Percentiles rank a stretch among this genome's conserved stretches.
These are phyloP conservation scores for Lycia hirtaria DNA, from an alignment of 2,888 invertebrate genomes.

Conservation along the genomic window DNA sequence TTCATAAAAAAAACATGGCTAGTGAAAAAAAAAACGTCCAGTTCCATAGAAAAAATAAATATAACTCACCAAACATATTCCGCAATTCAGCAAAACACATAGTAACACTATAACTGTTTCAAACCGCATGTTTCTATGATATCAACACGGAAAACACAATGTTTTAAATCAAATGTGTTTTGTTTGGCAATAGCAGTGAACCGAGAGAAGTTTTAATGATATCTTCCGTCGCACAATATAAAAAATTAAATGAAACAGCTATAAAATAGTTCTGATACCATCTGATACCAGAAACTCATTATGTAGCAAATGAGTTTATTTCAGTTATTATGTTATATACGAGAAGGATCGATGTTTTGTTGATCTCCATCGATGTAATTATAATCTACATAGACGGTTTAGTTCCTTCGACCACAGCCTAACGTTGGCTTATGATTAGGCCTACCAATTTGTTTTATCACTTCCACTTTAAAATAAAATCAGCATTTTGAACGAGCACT, in stretches of 20 bases:
- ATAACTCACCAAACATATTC: constrained; percentile 3
- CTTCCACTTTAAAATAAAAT: too few relatives aligned
- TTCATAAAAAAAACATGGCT: too few relatives aligned
- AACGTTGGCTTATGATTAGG: too few relatives aligned
- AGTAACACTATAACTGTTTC: background rate
- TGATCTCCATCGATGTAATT: too few relatives aligned
- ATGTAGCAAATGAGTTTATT: constrained; percentile 5
- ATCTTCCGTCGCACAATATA: background rate
- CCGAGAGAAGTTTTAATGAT: background rate
- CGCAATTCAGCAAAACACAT: background rate
- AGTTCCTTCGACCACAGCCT: too few relatives aligned
- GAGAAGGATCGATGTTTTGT: background rate
- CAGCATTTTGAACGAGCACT: too few relatives aligned
- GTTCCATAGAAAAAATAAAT: background rate
- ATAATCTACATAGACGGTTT: too few relatives aligned
- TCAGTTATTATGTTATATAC: background rate
- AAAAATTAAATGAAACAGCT: constrained; percentile 5
- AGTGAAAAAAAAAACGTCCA: background rate
- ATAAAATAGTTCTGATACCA: background rate
- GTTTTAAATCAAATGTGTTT: background rate
- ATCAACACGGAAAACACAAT: background rate
- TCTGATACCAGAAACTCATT: constrained; percentile 1
- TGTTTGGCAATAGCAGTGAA: background rate
- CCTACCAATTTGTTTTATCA: too few relatives aligned
- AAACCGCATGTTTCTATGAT: background rate